Evolutionary conservation across 2,797 vertebrate species (phyloP), one percentile per base, ranked within the genome.

Genomic region (Cyclura pinguis): DNA sequence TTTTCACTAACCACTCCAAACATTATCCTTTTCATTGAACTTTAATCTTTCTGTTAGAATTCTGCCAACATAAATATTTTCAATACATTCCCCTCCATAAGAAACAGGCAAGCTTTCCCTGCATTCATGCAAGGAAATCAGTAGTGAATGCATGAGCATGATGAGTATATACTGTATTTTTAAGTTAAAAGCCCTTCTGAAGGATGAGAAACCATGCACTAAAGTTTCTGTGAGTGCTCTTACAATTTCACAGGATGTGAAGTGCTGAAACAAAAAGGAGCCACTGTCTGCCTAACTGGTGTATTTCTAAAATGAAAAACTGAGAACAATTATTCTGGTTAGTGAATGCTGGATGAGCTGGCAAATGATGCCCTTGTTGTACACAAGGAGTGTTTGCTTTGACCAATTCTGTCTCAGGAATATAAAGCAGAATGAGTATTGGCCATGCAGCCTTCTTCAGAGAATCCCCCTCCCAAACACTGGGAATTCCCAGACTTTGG

Each of bases 361-460:
- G 88, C 89, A 93, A 93, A 87, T 91, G 95, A 95, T 76, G 90
- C 84, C 67, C 94, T 95, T 85, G 80, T 91, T 59, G 81, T 87
- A 91, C 89, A 94, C 35, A 72, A 88, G 80, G 89, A 90, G 89
- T 89, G 72, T 85, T 92, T 0, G 0, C 72, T 94, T 92, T 86
- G 91, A 72, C 0, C 89, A 93, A 91, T 73, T 96, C 93, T 94
- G 93, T 95, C 92, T 93, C 85, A 84, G 84, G 91, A 96, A 87
- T 93, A 94, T 84, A 94, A 78, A 93, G 94, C 55, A 88, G 92
- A 87, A 89, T 83, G 93, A 95, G 50, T 84, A 47, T 91, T 74
- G 89, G 97, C 95, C 97, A 97, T 98, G 97, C 97, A 96, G 93
- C 92, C 93, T 91, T 93, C 92, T 92, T 92, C 94, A 57, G 9